These are phyloP conservation scores for Cerceris rybyensis DNA, from an alignment of 2,888 invertebrate genomes.

Conservation along the genomic window DNA sequence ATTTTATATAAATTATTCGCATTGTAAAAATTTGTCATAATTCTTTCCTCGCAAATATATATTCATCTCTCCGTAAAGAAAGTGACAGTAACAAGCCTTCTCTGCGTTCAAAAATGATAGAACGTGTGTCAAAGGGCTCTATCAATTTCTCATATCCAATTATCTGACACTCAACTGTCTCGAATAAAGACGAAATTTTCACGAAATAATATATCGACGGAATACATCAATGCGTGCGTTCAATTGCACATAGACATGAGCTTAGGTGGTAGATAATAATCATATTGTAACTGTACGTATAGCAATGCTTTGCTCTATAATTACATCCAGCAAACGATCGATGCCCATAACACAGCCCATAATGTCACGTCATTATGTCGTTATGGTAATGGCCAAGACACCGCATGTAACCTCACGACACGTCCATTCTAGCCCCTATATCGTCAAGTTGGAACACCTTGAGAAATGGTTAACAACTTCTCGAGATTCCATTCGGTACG, in stretches of 20 bases:
- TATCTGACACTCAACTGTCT: no score
- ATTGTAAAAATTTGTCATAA: no score
- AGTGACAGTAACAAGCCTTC: no score
- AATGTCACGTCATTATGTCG: constrained; percentile 64
- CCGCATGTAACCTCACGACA: constrained; percentile 29
- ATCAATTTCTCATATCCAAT: no score
- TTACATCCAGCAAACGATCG: constrained; percentile 68
- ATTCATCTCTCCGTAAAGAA: no score
- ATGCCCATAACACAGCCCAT: constrained; percentile 59
- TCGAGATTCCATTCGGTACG: constrained; percentile 2
- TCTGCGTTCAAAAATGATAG: no score
- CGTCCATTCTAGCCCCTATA: constrained; percentile 3
- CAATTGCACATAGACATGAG: constrained; percentile 12
- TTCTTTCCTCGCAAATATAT: no score
- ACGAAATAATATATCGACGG: background rate
- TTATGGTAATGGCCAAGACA: constrained; percentile 64
- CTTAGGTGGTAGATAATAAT: constrained; percentile 49
- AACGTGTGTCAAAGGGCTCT: no score
- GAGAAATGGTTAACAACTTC: constrained; percentile 32
- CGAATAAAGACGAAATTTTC: no score
- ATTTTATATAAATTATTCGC: no score
- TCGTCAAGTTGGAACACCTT: constrained; percentile 18
- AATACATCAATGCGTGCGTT: background rate
- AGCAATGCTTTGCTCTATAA: constrained; percentile 60
- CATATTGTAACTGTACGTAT: constrained; percentile 47